A percentile compares a stretch with the other conserved stretches of the same genome.
Conservation (phyloP, 2,888 invertebrate species). For the Parnassius apollo region DNA sequence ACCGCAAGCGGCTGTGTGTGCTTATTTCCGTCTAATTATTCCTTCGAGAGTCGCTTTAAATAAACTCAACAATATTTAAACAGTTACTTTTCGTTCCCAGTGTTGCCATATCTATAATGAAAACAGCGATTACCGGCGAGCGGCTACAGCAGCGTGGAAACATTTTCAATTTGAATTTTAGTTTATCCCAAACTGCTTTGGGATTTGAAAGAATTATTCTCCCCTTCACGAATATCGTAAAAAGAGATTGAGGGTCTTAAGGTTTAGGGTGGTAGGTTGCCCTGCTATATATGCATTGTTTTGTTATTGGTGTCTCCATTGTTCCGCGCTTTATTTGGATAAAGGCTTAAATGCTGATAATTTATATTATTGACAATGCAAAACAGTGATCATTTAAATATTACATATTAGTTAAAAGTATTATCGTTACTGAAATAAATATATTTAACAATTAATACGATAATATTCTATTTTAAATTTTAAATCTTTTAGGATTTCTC, state of each 20-base stretch:
- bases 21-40: conserved; percentile 8
- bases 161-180: conserved; percentile 11
- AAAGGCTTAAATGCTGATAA: no score
- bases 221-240: conserved; percentile 8
- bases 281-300: not conserved
- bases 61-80: conserved; percentile 4
- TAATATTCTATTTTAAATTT: no score
- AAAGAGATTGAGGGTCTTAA: conserved; percentile 9
- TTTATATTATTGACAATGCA: no score
- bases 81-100: not conserved
- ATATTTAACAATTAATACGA: no score
- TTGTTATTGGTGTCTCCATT: not conserved
- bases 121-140: not conserved
- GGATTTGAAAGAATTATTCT: conserved; percentile 8
- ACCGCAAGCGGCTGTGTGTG: not conserved
- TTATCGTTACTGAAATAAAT: no score
- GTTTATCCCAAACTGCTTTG: conserved; percentile 3
- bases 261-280: not conserved
- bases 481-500: no score
- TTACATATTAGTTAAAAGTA: no score
- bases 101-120: not conserved
- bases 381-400: no score
- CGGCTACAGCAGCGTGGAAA: not conserved
- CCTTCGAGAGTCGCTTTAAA: conserved; percentile 6
- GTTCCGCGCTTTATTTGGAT: not conserved